These are phyloP conservation scores for Cochlearius cochlearius DNA, from an alignment of 2,113 vertebrate genomes.

Conservation along the genomic window DNA sequence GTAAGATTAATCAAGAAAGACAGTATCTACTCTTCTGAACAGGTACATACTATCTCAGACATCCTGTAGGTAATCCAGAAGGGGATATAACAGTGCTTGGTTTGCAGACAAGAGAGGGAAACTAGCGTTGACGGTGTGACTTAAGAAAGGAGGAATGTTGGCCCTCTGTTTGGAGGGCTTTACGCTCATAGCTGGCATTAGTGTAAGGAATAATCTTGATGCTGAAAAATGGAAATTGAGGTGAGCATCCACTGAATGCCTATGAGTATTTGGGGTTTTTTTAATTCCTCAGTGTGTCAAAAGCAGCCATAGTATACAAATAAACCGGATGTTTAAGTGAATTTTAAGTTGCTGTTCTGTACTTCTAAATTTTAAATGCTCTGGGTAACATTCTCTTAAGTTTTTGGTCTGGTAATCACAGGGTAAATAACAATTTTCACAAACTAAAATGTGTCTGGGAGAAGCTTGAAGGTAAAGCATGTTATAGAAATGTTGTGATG, in stretches of 20 bases:
- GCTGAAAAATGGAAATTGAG: background rate
- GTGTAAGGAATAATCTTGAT: background rate
- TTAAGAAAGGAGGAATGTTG: background rate
- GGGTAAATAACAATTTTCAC: background rate
- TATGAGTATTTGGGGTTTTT: background rate
- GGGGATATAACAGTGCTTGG: background rate
- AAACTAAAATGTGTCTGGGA: background rate
- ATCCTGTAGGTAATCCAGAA: background rate
- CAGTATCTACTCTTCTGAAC: background rate
- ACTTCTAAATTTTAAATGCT: background rate
- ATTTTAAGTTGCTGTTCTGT: background rate
- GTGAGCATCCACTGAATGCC: background rate
- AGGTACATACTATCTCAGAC: background rate
- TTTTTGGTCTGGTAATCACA: background rate
- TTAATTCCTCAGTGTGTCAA: background rate
- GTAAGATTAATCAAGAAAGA: background rate
- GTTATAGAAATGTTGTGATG: background rate
- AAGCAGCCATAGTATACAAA: background rate
- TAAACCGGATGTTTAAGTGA: background rate
- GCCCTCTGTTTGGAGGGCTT: background rate
- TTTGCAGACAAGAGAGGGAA: background rate
- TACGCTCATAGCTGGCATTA: background rate
- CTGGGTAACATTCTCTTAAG: background rate
- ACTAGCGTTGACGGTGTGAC: background rate
- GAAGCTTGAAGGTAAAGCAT: background rate